Base-by-base conservation (phyloP, 1,140 invertebrate species). In the Schlechtendalia chinensis region DNA sequence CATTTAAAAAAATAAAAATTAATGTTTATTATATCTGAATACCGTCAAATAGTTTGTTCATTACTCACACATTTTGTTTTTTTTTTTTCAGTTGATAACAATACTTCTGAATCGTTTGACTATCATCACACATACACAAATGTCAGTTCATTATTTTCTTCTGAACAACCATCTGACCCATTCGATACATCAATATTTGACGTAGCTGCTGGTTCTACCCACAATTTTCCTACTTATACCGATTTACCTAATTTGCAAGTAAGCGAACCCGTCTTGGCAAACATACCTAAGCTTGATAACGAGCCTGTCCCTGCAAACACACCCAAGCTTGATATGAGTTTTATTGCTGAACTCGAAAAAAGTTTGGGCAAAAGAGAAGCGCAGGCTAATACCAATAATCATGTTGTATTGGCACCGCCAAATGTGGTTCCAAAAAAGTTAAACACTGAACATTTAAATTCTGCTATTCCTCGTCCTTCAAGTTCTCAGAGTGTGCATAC, bases 311-410 rank as follows among this genome's bases (percentile, higher is more conserved):
- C 54, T 56, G 5, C 5, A 19, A 80, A 81, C 50, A 72, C 63
- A 24, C 45, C 84, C 0, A 86, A 86, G 82, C 82, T 90, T n/a
- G 89, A 90, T 83, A 85, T 88, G 1, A 86, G 85, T 2, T 90
- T 91, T 71, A 85, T 91, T 10, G 88, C 88, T 0, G 90, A 91
- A 82, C 83, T 91, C 59, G 90, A 91, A 83, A 91, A 91, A 82
- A 88, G 88, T 82, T 84, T 91, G 32, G 88, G 87, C 0, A 85
- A 87, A 50, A 88, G 87, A 67, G 89, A 90, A 69, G 85, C 87
- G 22, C 81, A 82, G 58, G 85, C 89, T 81, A 88, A 89, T 83
- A 88, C 87, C 72, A 84, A 83, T 50, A 83, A 83, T 0, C 87
- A 88, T 53, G 87, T 88, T 1, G 82, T 85, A 11, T 75, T 89